Conservation (phyloP, 2,113 vertebrate species). For the Canis aureus region DNA sequence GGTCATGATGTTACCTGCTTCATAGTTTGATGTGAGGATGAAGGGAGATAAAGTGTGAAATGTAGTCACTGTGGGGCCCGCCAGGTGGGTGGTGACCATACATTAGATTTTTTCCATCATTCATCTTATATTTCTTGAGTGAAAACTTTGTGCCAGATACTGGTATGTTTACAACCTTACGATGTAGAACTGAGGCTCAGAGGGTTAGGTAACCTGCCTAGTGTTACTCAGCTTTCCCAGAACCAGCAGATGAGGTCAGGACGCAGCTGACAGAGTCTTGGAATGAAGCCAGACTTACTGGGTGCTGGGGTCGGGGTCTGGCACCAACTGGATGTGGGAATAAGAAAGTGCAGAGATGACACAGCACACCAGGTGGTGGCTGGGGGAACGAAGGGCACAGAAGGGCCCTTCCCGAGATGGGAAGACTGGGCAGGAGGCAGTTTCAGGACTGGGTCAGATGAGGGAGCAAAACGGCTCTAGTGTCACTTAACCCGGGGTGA, state of each 20-base stretch:
- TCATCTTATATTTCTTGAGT: neutral
- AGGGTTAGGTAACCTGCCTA: neutral
- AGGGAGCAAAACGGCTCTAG: neutral
- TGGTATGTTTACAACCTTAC: neutral
- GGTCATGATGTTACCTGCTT: neutral
- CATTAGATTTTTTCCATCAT: too few relatives aligned
- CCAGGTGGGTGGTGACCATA: neutral
- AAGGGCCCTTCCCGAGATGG: neutral
- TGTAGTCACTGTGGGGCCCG: neutral
- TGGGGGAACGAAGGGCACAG: accelerated
- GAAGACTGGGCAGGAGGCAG: neutral
- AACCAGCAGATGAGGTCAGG: neutral
- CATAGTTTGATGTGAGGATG: neutral
- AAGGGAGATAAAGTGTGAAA: neutral
- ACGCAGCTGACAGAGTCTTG: neutral
- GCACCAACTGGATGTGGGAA: accelerated
- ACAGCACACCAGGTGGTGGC: accelerated
- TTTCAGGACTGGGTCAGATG: neutral
- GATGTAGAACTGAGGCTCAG: neutral
- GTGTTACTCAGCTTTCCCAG: neutral
- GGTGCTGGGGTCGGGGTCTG: neutral
- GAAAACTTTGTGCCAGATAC: neutral
- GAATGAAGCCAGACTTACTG: too few relatives aligned
- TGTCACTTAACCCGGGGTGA: neutral
- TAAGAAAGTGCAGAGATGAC: neutral